Conservation (phyloP, 1,140 invertebrate species). For the Antheraea pernyi region DNA sequence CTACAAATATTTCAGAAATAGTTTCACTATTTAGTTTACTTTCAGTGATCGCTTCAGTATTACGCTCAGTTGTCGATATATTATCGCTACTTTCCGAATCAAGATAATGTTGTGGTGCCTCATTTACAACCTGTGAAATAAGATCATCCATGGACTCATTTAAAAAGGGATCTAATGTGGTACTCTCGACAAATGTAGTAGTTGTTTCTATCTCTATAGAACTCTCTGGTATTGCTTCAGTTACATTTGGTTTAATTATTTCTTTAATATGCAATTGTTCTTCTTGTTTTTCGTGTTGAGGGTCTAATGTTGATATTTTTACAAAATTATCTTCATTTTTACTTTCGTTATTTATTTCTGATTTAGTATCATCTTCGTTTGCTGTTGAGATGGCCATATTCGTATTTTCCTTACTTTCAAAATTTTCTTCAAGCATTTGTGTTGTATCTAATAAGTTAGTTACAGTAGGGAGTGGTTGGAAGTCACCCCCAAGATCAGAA, state of each 20-base stretch:
- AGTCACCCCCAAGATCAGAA: slow-evolving; percentile 61
- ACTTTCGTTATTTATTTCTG: slow-evolving; percentile 20
- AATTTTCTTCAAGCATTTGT: slow-evolving; percentile 39
- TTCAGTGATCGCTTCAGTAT: slow-evolving; percentile 16
- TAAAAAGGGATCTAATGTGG: slow-evolving; percentile 59
- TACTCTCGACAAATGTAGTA: slow-evolving; percentile 29
- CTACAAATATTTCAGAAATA: slow-evolving; percentile 2
- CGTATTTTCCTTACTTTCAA: slow-evolving; percentile 70
- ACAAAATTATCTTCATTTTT: slow-evolving; percentile 52
- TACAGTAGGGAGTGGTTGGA: slow-evolving; percentile 48
- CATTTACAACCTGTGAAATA: slow-evolving; percentile 61
- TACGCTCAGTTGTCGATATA: slow-evolving; percentile 17
- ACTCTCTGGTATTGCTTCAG: slow-evolving; percentile 18
- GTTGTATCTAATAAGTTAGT: slow-evolving; percentile 50
- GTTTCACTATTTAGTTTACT: slow-evolving; percentile 8
- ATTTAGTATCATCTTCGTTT: slow-evolving; percentile 31
- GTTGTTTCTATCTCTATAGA: slow-evolving; percentile 20
- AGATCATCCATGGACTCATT: slow-evolving; percentile 70
- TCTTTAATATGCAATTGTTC: slow-evolving; percentile 10
- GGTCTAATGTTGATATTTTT: slow-evolving; percentile 65
- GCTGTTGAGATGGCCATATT: slow-evolving; percentile 61
- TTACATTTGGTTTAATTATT: slow-evolving; percentile 17
- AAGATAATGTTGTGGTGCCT: slow-evolving; percentile 30
- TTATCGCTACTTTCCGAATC: slow-evolving; percentile 18
- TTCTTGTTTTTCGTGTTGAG: slow-evolving; percentile 29